Percentiles rank a stretch among this genome's conserved stretches.
phyloP scores from a whole-genome alignment of 2,113 vertebrate genomes.

The Vulpes lagopus region DNA sequence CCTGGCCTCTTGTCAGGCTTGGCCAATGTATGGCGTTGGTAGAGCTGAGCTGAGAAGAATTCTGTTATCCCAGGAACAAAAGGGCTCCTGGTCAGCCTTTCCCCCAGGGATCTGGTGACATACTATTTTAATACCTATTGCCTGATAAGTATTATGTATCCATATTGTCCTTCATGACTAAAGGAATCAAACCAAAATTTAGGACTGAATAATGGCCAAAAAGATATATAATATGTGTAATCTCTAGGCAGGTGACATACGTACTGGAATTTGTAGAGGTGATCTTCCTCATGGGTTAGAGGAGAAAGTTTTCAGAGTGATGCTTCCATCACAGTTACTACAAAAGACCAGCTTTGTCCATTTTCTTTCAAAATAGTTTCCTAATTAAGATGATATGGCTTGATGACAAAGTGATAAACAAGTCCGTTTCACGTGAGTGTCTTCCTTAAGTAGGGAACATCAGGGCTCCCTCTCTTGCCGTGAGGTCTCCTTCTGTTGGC shows the following conservation, averaged over 20 bases:
- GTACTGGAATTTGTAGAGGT: not conserved
- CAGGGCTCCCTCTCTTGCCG: not conserved
- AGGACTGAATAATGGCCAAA: not conserved
- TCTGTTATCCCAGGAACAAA: not conserved
- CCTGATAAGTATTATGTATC: too few relatives aligned
- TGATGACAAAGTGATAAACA: not conserved
- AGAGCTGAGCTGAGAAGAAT: not conserved
- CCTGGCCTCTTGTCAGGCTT: not conserved
- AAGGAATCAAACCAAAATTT: not conserved
- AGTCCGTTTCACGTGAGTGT: not conserved
- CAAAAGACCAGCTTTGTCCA: not conserved
- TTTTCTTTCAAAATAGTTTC: not conserved
- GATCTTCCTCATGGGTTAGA: not conserved
- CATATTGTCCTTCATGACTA: not conserved
- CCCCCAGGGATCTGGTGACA: not conserved
- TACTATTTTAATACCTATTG: not conserved
- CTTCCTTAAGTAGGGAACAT: not conserved
- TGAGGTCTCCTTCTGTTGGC: not conserved
- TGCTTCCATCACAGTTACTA: not conserved
- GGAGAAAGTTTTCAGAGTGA: not conserved
- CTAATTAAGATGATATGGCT: not conserved
- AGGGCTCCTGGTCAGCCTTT: not conserved
- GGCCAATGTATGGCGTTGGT: accelerated
- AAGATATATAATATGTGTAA: not conserved
- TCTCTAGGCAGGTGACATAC: not conserved